Evolutionary conservation across 1,140 invertebrate genomes (phyloP).

Genomic region (Hylyphantes graminicola): DNA sequence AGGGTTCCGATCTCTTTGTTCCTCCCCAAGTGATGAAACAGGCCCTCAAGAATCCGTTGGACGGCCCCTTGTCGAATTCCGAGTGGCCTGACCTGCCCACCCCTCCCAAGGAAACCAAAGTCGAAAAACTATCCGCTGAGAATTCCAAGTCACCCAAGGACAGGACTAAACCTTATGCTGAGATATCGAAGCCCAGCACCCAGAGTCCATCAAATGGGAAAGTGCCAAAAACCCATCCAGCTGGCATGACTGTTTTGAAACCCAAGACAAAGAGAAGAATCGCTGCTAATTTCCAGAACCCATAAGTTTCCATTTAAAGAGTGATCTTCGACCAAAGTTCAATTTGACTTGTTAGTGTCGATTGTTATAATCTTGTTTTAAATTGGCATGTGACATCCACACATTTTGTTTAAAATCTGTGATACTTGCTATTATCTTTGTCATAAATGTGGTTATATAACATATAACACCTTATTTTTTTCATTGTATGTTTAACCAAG

Average conservation of each 20-base stretch:
- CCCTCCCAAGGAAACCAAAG: slow-evolving; percentile 7
- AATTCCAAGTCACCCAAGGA: neutral
- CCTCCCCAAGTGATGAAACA: slow-evolving; percentile 50
- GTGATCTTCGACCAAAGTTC: neutral
- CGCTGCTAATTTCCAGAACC: slow-evolving; percentile 51
- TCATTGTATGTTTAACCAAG: too few relatives aligned
- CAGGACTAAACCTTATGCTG: slow-evolving; percentile 21
- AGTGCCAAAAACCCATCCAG: neutral
- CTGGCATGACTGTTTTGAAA: slow-evolving; percentile 31
- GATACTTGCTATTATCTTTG: neutral
- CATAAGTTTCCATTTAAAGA: neutral
- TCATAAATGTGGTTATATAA: too few relatives aligned
- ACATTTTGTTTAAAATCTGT: slow-evolving; percentile 20
- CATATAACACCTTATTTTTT: too few relatives aligned
- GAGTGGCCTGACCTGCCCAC: slow-evolving; percentile 41
- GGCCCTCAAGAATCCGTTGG: slow-evolving; percentile 15
- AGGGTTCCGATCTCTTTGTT: slow-evolving; percentile 48
- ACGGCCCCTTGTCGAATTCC: slow-evolving; percentile 2
- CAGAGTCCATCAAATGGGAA: neutral
- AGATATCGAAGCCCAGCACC: neutral
- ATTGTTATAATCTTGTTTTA: slow-evolving; percentile 27
- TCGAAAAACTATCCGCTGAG: neutral
- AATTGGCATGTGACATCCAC: slow-evolving; percentile 18
- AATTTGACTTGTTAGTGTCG: neutral
- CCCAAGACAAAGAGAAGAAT: slow-evolving; percentile 18